These are phyloP conservation scores for Battus philenor DNA, from an alignment of 1,140 invertebrate species.

Conservation along the genomic window DNA sequence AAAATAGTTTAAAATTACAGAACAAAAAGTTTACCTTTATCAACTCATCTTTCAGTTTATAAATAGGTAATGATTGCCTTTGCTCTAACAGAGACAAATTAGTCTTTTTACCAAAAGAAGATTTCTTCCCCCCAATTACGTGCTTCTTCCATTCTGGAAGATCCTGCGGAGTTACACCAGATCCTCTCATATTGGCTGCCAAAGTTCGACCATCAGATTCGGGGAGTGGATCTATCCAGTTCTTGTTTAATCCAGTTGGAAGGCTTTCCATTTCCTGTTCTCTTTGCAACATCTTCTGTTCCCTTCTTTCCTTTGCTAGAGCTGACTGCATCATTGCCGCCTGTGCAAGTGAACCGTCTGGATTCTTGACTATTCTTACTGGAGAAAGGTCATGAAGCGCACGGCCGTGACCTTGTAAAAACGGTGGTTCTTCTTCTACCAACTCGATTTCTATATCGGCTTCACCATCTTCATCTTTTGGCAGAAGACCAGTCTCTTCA, in stretches of 20 bases:
- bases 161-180: conserved; percentile 89
- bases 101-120: conserved; percentile 98
- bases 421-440: conserved; percentile 98
- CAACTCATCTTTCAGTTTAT: conserved; percentile 95
- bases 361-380: conserved; percentile 98
- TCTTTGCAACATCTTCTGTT: conserved; percentile 93
- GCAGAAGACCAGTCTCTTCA: conserved; percentile 90
- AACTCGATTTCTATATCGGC: conserved; percentile 99
- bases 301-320: conserved; percentile 96
- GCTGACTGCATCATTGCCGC: conserved; percentile 99
- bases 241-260: conserved; percentile 90
- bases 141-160: conserved; percentile 99
- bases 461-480: conserved; percentile 94
- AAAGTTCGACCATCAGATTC: conserved; percentile 83
- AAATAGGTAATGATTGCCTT: conserved; percentile 96
- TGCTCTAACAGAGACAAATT: conserved; percentile 97
- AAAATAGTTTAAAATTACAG: no score
- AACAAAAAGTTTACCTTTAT: conserved; percentile 86
- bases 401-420: conserved; percentile 93
- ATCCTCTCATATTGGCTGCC: conserved; percentile 88
- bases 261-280: conserved; percentile 94
- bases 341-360: conserved; percentile 94
- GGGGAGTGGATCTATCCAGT: conserved; percentile 97
- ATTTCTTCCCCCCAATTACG: conserved; percentile 97
- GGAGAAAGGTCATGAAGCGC: conserved; percentile 95